These are phyloP conservation scores for Papilio gigon DNA, from an alignment of 2,888 invertebrate genomes.

Conservation along the genomic window DNA sequence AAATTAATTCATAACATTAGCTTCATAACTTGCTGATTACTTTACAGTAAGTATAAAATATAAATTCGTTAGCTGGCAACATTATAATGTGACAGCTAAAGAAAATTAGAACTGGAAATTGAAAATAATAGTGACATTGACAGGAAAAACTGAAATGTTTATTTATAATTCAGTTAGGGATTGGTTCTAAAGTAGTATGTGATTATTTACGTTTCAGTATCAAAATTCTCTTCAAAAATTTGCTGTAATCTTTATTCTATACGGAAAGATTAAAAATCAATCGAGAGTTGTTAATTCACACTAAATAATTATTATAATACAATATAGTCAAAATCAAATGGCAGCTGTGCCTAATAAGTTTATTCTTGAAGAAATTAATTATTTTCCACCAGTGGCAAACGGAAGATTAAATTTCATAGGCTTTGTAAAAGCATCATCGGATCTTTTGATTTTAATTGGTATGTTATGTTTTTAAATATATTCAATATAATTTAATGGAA, in stretches of 20 bases:
- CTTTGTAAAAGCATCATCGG: constrained; percentile 84
- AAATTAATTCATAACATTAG: constrained; percentile 2
- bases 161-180: constrained; percentile 16
- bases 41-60: neutral
- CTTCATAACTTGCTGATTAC: constrained; percentile 6
- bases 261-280: constrained; percentile 3
- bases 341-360: constrained; percentile 43
- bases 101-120: constrained; percentile 23
- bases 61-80: constrained; percentile 29
- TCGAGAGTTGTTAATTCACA: neutral
- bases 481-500: constrained; percentile 8
- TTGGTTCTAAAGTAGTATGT: constrained; percentile 24
- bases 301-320: constrained; percentile 27
- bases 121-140: constrained; percentile 30
- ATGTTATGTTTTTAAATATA: constrained; percentile 54
- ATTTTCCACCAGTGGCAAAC: constrained; percentile 80
- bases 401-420: constrained; percentile 83
- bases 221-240: constrained; percentile 12
- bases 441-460: constrained; percentile 86
- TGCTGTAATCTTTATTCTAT: constrained; percentile 12
- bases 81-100: constrained; percentile 21
- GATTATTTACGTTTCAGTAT: constrained; percentile 39
- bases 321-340: constrained; percentile 30
- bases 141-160: constrained; percentile 29
- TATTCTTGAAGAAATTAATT: constrained; percentile 57